Evolutionary conservation across 37 sponge, comb jelly and placozoan genomes (phyloP).

Genomic region (Geodia barretti): DNA sequence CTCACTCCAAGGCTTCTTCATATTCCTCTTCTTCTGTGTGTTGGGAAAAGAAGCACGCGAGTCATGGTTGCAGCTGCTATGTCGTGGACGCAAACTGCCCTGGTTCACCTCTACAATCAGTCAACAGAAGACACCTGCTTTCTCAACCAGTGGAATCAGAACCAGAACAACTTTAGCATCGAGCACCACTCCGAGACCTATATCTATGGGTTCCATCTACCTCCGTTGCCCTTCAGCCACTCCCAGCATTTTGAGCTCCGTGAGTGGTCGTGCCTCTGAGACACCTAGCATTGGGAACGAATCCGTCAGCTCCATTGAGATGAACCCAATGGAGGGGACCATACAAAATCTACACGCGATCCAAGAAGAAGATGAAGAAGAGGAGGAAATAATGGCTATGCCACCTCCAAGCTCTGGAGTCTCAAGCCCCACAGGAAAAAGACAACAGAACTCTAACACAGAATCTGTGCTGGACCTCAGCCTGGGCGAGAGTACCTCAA

Average conservation of each 20-base stretch:
- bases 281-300: background rate
- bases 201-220: background rate
- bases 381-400: too few relatives aligned
- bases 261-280: too few relatives aligned
- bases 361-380: background rate
- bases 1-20: constrained; percentile 57
- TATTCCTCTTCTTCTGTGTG: constrained; percentile 55
- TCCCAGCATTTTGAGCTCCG: too few relatives aligned
- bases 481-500: too few relatives aligned
- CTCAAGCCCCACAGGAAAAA: too few relatives aligned
- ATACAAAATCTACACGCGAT: background rate
- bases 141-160: background rate
- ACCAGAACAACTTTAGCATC: background rate
- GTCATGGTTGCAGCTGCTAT: background rate
- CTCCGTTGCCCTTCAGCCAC: background rate
- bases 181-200: background rate
- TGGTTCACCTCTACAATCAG: background rate
- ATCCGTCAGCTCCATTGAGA: background rate
- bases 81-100: background rate
- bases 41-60: constrained; percentile 10
- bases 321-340: background rate
- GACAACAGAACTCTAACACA: too few relatives aligned
- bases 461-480: too few relatives aligned
- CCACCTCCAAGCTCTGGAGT: too few relatives aligned
- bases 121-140: background rate